Conservation (phyloP, 2,113 vertebrate species). For the Takifugu flavidus region DNA sequence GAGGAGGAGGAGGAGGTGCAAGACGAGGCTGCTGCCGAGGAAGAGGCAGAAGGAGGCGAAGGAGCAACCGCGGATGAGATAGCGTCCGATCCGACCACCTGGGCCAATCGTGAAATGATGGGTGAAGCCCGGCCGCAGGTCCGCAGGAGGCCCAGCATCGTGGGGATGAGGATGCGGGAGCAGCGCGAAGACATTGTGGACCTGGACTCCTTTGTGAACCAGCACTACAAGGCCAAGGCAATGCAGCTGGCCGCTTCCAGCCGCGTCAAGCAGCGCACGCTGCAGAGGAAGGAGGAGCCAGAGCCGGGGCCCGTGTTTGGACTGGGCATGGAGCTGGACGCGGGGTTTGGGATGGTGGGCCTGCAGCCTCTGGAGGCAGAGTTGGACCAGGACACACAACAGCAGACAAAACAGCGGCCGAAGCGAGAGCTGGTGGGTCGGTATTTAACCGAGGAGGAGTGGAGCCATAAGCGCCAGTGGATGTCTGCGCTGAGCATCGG, state of each 20-base stretch:
- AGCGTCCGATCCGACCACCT: slow-evolving; percentile 39
- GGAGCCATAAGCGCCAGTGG: slow-evolving; percentile 66
- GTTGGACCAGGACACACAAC: slow-evolving; percentile 8
- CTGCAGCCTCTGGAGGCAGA: slow-evolving; percentile 53
- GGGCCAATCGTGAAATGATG: slow-evolving; percentile 26
- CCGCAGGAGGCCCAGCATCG: slow-evolving; percentile 62
- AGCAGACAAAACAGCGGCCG: slow-evolving; percentile 39
- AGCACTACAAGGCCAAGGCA: slow-evolving; percentile 78
- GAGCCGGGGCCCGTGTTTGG: slow-evolving; percentile 34
- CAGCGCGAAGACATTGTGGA: slow-evolving; percentile 80
- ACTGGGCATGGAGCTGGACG: slow-evolving; percentile 42
- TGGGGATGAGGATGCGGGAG: slow-evolving; percentile 55
- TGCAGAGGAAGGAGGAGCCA: slow-evolving; percentile 57
- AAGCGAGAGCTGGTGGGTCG: slow-evolving; percentile 58
- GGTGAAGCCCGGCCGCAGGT: background rate
- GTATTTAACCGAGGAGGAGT: slow-evolving; percentile 37
- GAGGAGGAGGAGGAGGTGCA: slow-evolving; percentile 38
- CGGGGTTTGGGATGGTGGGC: slow-evolving; percentile 47
- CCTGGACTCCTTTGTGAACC: slow-evolving; percentile 80
- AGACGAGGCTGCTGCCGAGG: slow-evolving; percentile 35
- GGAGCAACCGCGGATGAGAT: slow-evolving; percentile 19
- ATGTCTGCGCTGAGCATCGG: slow-evolving; percentile 79
- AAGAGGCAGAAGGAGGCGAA: slow-evolving; percentile 30
- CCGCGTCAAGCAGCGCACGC: slow-evolving; percentile 47
- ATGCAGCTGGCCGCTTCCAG: slow-evolving; percentile 52